Conservation (phyloP, 2,113 vertebrate species). For the Pterocles burchelli region DNA sequence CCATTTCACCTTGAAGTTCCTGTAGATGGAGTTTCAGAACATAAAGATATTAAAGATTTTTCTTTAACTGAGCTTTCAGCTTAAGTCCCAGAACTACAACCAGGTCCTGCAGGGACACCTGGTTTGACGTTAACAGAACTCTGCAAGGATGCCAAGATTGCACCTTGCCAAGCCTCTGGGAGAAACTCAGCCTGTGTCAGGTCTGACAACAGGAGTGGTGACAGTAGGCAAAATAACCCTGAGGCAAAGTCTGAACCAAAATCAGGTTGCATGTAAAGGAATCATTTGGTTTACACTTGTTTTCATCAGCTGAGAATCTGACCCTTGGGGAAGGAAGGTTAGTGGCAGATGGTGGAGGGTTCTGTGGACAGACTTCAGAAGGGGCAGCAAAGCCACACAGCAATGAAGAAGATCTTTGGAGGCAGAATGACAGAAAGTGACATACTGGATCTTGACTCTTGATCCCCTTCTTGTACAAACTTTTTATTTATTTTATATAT, state of each 20-base stretch:
- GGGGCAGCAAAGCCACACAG: not conserved
- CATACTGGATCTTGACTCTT: not conserved
- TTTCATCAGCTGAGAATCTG: constrained; percentile 22
- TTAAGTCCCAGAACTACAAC: not conserved
- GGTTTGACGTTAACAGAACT: constrained; percentile 28
- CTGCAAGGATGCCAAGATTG: constrained; percentile 15
- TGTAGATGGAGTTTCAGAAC: not conserved
- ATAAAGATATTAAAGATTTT: not conserved
- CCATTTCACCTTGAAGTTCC: constrained; percentile 9
- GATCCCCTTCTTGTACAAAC: not conserved
- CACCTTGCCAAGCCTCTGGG: not conserved
- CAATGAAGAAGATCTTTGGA: not conserved
- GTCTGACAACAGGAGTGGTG: constrained; percentile 29
- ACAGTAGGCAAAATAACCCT: constrained; percentile 30
- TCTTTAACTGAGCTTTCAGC: not conserved
- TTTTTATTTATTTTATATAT: not conserved
- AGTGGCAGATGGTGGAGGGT: constrained; percentile 22
- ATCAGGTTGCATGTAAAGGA: not conserved
- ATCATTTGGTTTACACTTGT: constrained; percentile 6
- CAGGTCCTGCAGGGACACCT: not conserved
- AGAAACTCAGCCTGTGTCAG: constrained; percentile 17
- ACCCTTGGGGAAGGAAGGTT: not conserved
- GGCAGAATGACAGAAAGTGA: not conserved
- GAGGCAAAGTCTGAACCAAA: constrained; percentile 43
- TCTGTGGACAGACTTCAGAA: not conserved